Evolutionary conservation across 2,113 vertebrate genomes (phyloP).

Genomic region (Solea solea): DNA sequence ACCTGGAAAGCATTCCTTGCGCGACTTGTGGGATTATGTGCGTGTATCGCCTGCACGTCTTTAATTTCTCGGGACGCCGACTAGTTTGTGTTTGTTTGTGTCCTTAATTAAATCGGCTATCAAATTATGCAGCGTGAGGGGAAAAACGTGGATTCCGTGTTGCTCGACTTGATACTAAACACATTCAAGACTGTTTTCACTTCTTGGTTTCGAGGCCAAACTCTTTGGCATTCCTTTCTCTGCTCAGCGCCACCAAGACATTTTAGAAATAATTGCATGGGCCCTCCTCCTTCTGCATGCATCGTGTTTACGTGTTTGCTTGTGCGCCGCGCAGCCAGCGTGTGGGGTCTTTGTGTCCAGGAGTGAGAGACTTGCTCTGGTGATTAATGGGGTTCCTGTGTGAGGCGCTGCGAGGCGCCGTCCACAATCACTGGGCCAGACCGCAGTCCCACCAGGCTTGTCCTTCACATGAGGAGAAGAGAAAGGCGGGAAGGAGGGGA

Average conservation of each 20-base stretch:
- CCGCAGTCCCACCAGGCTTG: slow-evolving; percentile 77
- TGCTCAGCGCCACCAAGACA: slow-evolving; percentile 61
- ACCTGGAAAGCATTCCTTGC: slow-evolving; percentile 77
- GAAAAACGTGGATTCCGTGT: slow-evolving; percentile 7
- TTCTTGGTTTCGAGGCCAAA: slow-evolving; percentile 68
- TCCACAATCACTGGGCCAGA: slow-evolving; percentile 79
- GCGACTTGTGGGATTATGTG: slow-evolving; percentile 64
- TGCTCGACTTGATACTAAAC: slow-evolving; percentile 61
- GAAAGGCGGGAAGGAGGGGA: slow-evolving; percentile 70
- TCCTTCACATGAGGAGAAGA: slow-evolving; percentile 80
- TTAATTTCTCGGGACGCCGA: slow-evolving; percentile 31
- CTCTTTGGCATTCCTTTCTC: slow-evolving; percentile 72
- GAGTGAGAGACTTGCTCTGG: slow-evolving; percentile 78
- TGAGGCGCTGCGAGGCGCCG: slow-evolving; percentile 76
- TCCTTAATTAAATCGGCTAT: slow-evolving; percentile 42
- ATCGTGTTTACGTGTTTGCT: slow-evolving; percentile 61
- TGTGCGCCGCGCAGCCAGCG: slow-evolving; percentile 55
- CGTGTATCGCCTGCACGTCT: slow-evolving; percentile 43
- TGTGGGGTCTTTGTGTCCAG: slow-evolving; percentile 79
- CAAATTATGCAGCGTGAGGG: neutral
- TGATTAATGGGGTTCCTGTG: slow-evolving; percentile 84
- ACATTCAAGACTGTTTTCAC: slow-evolving; percentile 53
- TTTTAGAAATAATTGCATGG: slow-evolving; percentile 71
- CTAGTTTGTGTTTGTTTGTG: slow-evolving; percentile 13
- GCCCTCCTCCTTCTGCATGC: slow-evolving; percentile 35